Percentiles rank a stretch among this genome's conserved stretches.
These are phyloP conservation scores for Tapirus indicus DNA, from an alignment of 2,797 vertebrate genomes.

Conservation along the genomic window DNA sequence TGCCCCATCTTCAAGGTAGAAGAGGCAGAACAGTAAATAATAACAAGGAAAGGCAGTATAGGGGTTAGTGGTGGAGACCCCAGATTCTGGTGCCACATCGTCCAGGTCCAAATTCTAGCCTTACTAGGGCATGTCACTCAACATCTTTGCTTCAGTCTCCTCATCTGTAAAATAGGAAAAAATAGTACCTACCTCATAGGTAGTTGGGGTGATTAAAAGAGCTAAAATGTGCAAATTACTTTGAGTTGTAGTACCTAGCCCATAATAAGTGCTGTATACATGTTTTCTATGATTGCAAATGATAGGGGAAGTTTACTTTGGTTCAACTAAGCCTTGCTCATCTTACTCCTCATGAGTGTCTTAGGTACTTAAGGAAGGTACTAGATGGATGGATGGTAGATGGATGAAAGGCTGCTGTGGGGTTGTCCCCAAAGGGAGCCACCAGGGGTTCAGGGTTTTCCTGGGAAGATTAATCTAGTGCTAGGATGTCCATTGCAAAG, in stretches of 20 bases:
- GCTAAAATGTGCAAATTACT: neutral
- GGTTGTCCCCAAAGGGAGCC: neutral
- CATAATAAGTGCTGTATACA: neutral
- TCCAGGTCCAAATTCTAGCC: neutral
- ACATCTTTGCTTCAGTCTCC: neutral
- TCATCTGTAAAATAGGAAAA: neutral
- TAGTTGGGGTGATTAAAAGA: neutral
- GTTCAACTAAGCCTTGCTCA: neutral
- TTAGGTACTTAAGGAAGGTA: neutral
- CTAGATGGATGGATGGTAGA: neutral
- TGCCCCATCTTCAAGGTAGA: neutral
- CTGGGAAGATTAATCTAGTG: neutral
- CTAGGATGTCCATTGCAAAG: neutral
- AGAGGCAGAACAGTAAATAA: neutral
- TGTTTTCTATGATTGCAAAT: neutral
- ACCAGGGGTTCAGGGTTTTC: neutral
- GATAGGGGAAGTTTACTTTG: neutral
- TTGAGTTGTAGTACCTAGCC: neutral
- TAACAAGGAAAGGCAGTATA: neutral
- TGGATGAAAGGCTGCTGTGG: neutral
- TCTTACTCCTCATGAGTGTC: neutral
- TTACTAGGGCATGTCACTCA: neutral
- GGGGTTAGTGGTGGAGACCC: neutral
- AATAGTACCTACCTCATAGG: neutral
- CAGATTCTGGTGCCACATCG: neutral